A percentile compares a stretch with the other conserved stretches of the same genome.
Conservation (phyloP, 2,888 invertebrate genomes). For the Polyommatus iphigenia region DNA sequence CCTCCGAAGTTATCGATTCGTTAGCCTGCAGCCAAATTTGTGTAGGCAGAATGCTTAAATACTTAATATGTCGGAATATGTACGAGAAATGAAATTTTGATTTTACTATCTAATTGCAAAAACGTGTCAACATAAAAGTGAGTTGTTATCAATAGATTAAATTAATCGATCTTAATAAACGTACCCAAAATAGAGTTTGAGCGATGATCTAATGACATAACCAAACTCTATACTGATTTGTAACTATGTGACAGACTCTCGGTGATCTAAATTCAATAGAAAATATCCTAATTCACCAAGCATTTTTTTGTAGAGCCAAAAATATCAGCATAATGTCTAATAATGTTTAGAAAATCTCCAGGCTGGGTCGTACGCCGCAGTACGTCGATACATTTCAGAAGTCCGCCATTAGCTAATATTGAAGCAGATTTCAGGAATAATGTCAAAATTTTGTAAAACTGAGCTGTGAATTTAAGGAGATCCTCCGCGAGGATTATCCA, state of each 20-base stretch:
- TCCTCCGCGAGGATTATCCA: too few relatives aligned
- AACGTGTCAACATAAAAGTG: not conserved
- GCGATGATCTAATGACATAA: not conserved
- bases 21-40: not conserved
- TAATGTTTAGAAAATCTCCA: not conserved
- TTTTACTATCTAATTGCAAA: not conserved
- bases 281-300: not conserved
- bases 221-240: not conserved
- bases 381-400: not conserved
- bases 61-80: not conserved
- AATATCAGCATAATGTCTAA: not conserved
- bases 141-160: not conserved
- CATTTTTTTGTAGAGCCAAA: not conserved
- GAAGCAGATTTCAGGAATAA: not conserved
- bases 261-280: not conserved
- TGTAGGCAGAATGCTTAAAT: not conserved
- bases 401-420: not conserved
- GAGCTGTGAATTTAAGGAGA: not conserved
- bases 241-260: not conserved
- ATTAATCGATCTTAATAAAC: conserved; percentile 12
- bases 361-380: not conserved
- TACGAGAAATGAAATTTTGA: not conserved
- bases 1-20: not conserved
- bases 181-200: not conserved
- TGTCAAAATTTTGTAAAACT: not conserved